Evolutionary conservation across 2,113 vertebrate species (phyloP).

Genomic region (Paracanthobrama guichenoti): DNA sequence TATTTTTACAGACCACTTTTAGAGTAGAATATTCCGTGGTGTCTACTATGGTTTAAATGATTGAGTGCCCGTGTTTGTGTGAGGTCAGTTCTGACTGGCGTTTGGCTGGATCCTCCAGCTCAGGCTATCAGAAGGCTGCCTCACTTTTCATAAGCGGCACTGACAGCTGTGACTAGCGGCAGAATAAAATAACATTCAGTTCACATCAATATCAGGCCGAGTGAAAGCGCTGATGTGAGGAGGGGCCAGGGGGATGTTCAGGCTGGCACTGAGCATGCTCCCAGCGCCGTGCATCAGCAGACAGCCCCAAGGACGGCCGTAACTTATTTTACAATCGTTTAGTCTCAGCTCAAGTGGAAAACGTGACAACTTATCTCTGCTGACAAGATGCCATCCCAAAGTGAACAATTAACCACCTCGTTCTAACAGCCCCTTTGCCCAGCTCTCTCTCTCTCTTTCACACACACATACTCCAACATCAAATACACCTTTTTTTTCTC

Average conservation of each 20-base stretch:
- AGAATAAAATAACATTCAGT: slow-evolving; percentile 97
- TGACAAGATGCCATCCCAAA: slow-evolving; percentile 93
- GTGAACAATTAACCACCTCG: slow-evolving; percentile 90
- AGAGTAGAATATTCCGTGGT: neutral
- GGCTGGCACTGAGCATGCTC: slow-evolving; percentile 77
- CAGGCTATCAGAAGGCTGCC: slow-evolving; percentile 66
- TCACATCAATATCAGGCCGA: slow-evolving; percentile 93
- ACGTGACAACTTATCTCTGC: slow-evolving; percentile 99
- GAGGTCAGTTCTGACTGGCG: slow-evolving; percentile 63
- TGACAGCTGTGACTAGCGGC: slow-evolving; percentile 96
- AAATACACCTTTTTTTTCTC: neutral
- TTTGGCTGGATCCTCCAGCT: slow-evolving; percentile 61
- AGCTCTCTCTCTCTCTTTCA: slow-evolving; percentile 67
- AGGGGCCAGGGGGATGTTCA: slow-evolving; percentile 44
- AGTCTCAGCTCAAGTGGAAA: slow-evolving; percentile 99
- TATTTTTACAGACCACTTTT: no score
- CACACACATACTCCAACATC: slow-evolving; percentile 34
- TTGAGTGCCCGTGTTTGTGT: slow-evolving; percentile 7
- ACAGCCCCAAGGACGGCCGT: slow-evolving; percentile 98
- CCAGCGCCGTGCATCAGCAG: slow-evolving; percentile 81
- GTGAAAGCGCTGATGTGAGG: slow-evolving; percentile 71
- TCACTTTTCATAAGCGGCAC: slow-evolving; percentile 80
- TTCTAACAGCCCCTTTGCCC: slow-evolving; percentile 89
- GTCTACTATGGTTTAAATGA: slow-evolving; percentile 29
- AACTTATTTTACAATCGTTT: slow-evolving; percentile 99